Base-by-base conservation (phyloP, 1,140 invertebrate species). In the Zaprionus inermis region DNA sequence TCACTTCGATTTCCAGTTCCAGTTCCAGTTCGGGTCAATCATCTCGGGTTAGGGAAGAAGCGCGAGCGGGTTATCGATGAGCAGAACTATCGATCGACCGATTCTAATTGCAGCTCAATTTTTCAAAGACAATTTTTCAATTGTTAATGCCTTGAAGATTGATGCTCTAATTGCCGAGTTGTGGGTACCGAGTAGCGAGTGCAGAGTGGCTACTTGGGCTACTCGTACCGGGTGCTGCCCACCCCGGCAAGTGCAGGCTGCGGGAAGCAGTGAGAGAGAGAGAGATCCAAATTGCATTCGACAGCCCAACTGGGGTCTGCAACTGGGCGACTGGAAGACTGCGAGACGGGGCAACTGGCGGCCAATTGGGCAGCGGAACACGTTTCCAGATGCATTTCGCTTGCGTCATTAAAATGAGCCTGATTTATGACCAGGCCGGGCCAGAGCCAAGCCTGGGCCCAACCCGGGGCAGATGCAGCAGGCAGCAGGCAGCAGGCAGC, bases 391-490 rank as follows among this genome's bases (percentile, higher is more conserved):
- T 89, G 75, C 84, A 89, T 80, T 89, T 89, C 78, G 80, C 74
- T 81, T 72, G 84, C 84, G 84, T 89, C 84, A 89, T 89, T 89
- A 89, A 89, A 89, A 89, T 89, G 84, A 83, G 84, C 80, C 84
- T 89, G 84, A 89, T 89, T 89, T 89, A 89, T 89, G 70, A 71
- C 61, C 74, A 44, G 67, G 49, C 63, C 58, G 46, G 67, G n/a
- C n/a, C n/a, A n/a, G n/a, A n/a, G n/a, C n/a, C n/a, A n/a, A n/a
- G n/a, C n/a, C n/a, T n/a, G n/a, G n/a, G 56, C 76, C 54, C 68
- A 79, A 65, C 60, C 61, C 30, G 54, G 16, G 69, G 59, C 68
- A 30, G 51, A 36, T 20, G 55, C 38, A 46, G 44, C 16, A 46
- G 10, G 44, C n/a, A n/a, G n/a, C n/a, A n/a, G n/a, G n/a, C 41